Conservation (phyloP, 2,888 invertebrate species). For the Liposcelis brunnea region DNA sequence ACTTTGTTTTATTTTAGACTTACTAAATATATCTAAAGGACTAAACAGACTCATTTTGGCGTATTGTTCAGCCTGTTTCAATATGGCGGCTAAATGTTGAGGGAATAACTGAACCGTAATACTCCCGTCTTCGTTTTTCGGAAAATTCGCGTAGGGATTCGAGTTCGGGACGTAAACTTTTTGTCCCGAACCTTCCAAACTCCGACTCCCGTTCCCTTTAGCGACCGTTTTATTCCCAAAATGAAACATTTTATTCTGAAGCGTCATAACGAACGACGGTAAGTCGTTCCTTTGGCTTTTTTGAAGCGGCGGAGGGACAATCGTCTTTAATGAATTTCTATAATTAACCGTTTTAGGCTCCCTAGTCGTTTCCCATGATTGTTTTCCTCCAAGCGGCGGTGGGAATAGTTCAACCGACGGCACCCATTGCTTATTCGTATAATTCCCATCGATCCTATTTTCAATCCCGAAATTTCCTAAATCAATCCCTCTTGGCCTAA, state of each 20-base stretch:
- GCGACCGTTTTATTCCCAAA: constrained; percentile 14
- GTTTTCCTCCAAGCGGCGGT: constrained; percentile 19
- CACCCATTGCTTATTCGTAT: constrained; percentile 19
- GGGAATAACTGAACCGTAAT: constrained; percentile 64
- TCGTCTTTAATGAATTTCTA: background rate
- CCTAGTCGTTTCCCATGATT: constrained; percentile 16
- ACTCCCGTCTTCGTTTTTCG: constrained; percentile 20
- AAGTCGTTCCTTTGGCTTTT: background rate
- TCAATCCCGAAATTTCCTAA: background rate
- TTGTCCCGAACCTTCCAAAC: constrained; percentile 14
- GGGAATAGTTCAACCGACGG: constrained; percentile 21
- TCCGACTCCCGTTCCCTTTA: constrained; percentile 23
- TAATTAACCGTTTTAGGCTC: constrained; percentile 1
- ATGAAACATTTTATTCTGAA: constrained; percentile 14
- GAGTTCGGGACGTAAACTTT: constrained; percentile 4
- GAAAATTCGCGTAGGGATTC: constrained; percentile 12
- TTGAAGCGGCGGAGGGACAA: background rate
- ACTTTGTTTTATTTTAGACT: background rate
- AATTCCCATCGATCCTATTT: background rate
- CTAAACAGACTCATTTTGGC: constrained; percentile 52
- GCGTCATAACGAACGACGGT: background rate
- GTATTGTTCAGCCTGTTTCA: constrained; percentile 66
- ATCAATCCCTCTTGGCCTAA: constrained; percentile 6
- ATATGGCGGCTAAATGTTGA: constrained; percentile 55
- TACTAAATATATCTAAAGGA: constrained; percentile 4